A percentile compares a stretch with the other conserved stretches of the same genome.
phyloP scores from a whole-genome alignment of 2,888 invertebrate species.

The Morpho deidamia region DNA sequence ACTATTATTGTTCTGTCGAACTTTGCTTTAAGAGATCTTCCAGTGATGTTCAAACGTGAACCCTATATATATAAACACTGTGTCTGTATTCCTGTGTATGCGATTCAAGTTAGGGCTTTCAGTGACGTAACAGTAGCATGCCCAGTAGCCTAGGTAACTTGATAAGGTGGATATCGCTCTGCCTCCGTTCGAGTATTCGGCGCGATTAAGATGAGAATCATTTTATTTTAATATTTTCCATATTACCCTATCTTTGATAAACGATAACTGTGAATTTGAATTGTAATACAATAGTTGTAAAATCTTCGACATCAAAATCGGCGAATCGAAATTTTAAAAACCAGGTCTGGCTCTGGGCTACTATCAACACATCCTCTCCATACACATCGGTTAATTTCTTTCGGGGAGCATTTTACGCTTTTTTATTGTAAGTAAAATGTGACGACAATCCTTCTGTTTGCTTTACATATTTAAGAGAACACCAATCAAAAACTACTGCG shows the following conservation, averaged over 20 bases:
- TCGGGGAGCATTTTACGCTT: no score
- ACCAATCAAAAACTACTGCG: no score
- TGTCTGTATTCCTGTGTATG: conserved; percentile 9
- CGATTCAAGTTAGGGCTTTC: conserved; percentile 35
- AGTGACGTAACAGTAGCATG: conserved; percentile 37
- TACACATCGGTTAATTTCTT: no score
- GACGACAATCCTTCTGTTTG: no score
- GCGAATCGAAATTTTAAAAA: no score
- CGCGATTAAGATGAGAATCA: conserved; percentile 69
- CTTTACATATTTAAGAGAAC: no score
- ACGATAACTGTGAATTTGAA: background rate
- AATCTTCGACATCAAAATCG: no score
- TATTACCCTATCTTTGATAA: conserved; percentile 17
- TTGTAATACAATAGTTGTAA: no score
- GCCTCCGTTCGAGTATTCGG: conserved; percentile 71
- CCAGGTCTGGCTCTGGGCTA: no score
- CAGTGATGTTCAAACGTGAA: conserved; percentile 18
- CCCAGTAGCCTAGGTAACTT: conserved; percentile 78
- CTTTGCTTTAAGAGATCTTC: conserved; percentile 47
- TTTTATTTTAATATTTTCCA: conserved; percentile 61
- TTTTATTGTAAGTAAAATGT: no score
- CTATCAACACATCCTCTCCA: no score
- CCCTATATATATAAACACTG: conserved; percentile 5
- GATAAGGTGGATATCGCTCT: conserved; percentile 73
- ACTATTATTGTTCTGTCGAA: conserved; percentile 57